Percentiles rank a stretch among this genome's conserved stretches.
phyloP scores from a whole-genome alignment of 2,113 vertebrate species.

The Uria aalge region DNA sequence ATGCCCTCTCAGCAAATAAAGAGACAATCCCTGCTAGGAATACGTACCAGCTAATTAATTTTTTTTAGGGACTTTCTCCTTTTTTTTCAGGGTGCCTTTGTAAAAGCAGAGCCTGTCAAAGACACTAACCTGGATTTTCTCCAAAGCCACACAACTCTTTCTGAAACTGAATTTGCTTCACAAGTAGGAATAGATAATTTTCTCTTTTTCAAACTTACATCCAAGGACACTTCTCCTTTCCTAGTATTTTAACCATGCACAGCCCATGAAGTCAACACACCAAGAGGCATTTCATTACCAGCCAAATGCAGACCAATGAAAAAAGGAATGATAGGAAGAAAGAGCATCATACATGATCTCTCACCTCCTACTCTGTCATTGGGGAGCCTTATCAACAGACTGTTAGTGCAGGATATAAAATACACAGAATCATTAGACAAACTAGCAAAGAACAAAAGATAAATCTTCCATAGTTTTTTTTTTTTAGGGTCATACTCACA shows the following conservation, averaged over 20 bases:
- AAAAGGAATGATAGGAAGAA: neutral
- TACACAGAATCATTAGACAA: neutral
- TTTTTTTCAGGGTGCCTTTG: neutral
- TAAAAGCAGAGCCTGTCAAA: neutral
- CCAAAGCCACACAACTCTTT: neutral
- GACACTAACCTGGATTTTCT: conserved; percentile 1
- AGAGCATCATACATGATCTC: neutral
- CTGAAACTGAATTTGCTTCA: neutral
- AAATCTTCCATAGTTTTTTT: neutral
- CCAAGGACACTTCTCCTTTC: neutral
- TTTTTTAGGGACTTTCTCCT: conserved; percentile 18
- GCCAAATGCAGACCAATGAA: neutral
- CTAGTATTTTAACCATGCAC: neutral
- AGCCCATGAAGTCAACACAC: neutral
- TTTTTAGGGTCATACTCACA: neutral
- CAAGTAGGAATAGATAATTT: neutral
- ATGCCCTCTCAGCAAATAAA: conserved; percentile 17
- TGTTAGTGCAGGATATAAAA: neutral
- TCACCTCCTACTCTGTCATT: neutral
- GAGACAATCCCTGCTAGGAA: neutral
- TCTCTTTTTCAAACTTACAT: neutral
- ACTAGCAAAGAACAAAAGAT: neutral
- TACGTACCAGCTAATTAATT: neutral
- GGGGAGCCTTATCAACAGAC: neutral
- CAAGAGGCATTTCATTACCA: neutral